Conservation (phyloP, 2,113 vertebrate species). For the Scomber japonicus region DNA sequence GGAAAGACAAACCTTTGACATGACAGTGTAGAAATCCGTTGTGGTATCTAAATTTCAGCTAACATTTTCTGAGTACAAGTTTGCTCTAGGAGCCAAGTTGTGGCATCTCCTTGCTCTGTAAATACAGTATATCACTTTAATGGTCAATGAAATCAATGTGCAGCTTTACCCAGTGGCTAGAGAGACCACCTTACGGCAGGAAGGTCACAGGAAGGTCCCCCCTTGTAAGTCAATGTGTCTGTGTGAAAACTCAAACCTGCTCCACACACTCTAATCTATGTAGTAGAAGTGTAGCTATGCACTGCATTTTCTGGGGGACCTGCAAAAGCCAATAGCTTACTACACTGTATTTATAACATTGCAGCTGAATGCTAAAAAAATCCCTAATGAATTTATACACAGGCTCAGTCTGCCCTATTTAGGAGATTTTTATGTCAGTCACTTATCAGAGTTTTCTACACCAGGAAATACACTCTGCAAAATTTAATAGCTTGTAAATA, state of each 20-base stretch:
- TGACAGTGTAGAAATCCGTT: neutral
- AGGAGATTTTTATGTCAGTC: neutral
- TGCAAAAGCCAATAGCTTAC: conserved; percentile 16
- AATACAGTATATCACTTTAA: conserved; percentile 27
- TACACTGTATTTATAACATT: conserved; percentile 1
- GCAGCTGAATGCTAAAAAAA: conserved; percentile 13
- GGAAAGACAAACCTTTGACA: conserved; percentile 10
- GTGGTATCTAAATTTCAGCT: neutral
- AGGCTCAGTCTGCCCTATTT: conserved; percentile 2
- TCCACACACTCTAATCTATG: conserved; percentile 25
- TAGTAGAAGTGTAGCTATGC: neutral
- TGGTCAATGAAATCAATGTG: conserved; percentile 33
- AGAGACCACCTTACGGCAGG: neutral
- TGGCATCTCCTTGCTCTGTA: conserved; percentile 7
- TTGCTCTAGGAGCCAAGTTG: conserved; percentile 6
- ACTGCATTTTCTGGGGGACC: conserved; percentile 23
- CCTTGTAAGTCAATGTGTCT: conserved; percentile 24
- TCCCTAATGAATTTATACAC: neutral
- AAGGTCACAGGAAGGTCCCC: conserved; percentile 28
- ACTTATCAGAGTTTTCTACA: conserved; percentile 19
- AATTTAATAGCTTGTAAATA: conserved; percentile 16
- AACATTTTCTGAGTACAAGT: conserved; percentile 8
- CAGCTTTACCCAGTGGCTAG: conserved; percentile 15
- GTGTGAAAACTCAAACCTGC: conserved; percentile 31
- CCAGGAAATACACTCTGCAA: conserved; percentile 10